A percentile compares a stretch with the other conserved stretches of the same genome.
Conservation (phyloP, 2,797 vertebrate species). For the Lepilemur septentrionalis region DNA sequence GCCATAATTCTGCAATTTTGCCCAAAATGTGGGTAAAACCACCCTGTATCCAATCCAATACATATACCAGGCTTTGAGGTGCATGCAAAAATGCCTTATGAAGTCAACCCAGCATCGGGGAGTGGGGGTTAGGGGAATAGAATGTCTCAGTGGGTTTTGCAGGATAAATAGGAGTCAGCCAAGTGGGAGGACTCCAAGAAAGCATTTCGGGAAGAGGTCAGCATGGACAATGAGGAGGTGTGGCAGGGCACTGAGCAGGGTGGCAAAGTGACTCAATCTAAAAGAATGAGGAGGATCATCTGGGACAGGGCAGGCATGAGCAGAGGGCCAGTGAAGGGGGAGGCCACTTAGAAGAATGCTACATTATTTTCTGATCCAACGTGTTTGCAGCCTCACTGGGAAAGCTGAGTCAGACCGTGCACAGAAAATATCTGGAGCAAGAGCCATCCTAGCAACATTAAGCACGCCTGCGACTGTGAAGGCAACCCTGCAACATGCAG, state of each 20-base stretch:
- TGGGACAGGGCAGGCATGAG: neutral
- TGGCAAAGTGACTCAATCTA: neutral
- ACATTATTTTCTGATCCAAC: neutral
- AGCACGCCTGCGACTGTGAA: too few relatives aligned
- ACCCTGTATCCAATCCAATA: neutral
- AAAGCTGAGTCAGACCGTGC: neutral
- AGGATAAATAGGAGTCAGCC: neutral
- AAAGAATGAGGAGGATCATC: too few relatives aligned
- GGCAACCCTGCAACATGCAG: fast-evolving
- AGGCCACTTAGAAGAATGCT: neutral
- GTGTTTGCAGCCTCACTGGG: neutral
- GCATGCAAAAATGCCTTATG: neutral
- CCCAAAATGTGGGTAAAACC: neutral
- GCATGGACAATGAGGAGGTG: neutral
- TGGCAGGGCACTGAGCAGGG: neutral
- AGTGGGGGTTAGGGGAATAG: neutral
- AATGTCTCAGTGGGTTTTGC: neutral
- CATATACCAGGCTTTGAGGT: neutral
- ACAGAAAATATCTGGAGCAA: neutral
- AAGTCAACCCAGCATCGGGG: fast-evolving
- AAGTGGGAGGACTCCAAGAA: neutral
- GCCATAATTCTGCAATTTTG: neutral
- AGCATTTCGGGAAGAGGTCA: neutral
- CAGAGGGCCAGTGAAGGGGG: fast-evolving
- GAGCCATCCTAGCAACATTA: neutral